Base-by-base conservation (phyloP, 2,888 invertebrate species). In the Xanthostigma xanthostigma region DNA sequence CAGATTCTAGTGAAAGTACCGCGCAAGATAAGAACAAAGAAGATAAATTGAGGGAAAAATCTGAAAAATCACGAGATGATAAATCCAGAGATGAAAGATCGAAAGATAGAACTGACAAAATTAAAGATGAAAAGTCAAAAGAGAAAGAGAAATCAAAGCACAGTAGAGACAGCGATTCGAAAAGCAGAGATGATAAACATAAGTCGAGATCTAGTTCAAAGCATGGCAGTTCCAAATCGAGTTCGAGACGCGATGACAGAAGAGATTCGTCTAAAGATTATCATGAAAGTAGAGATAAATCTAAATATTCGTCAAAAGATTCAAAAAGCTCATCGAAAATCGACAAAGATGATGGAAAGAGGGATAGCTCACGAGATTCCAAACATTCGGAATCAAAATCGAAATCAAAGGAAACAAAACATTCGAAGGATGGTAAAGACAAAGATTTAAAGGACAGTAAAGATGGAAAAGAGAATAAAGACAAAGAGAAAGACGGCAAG, bases 91-190 rank as follows among this genome's bases (percentile, higher is more conserved):
- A 68, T 50, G 46, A 44, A 0, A 67, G 62, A 53, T 49, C 50
- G 33, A 65, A 67, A 1, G 64, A 65, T 52, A 54, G 50, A 12
- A 60, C 60, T n/a, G 46, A 47, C 13, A 59, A 61, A 58, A 54
- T 52, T 49, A 12, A 44, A 27, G 65, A 59, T 52, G 64, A 64
- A 27, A 60, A 62, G 41, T 13, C 9, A n/a, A 41, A 35, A 27
- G 41, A 46, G 27, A 64, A 59, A 47, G 62, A 65, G 41, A 71
- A 64, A 56, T 70, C 64, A 50, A 72, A 71, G 58, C 57, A 61
- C 50, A 69, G 70, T 38, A 68, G 55, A 51, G 60, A 62, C 50
- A 54, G 49, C 12, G 60, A 60, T n/a, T 46, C 46, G 34, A 59
- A 60, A 57, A 54, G 52, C 49, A n/a, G 42, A 17, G 65, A 59